phyloP scores from a whole-genome alignment of 2,113 vertebrate species.

The Hiodon alosoides region DNA sequence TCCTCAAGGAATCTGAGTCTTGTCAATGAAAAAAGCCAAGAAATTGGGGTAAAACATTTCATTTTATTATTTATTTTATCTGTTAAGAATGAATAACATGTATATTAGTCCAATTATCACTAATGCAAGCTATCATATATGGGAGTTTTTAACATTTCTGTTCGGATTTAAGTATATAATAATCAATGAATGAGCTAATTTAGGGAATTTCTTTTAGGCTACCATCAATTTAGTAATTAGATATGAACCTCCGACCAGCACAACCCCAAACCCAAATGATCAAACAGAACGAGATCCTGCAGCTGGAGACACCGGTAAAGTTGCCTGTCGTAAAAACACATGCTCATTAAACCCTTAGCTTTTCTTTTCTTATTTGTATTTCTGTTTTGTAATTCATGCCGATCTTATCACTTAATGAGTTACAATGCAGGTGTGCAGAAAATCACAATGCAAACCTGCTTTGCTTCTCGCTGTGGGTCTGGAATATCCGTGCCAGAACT shows the following conservation, averaged over 20 bases:
- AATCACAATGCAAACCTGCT: too few relatives aligned
- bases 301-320: slow-evolving; percentile 60
- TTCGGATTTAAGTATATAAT: too few relatives aligned
- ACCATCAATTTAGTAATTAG: slow-evolving; percentile 77
- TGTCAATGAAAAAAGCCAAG: slow-evolving; percentile 77
- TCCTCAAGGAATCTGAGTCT: slow-evolving; percentile 76
- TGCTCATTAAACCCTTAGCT: too few relatives aligned
- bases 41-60: slow-evolving; percentile 68
- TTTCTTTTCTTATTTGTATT: too few relatives aligned
- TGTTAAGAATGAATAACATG: background rate
- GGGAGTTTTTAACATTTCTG: too few relatives aligned
- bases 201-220: slow-evolving; percentile 56
- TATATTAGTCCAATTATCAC: background rate
- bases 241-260: slow-evolving; percentile 72
- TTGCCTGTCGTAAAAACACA: background rate
- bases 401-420: too few relatives aligned
- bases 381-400: too few relatives aligned
- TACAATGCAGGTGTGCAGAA: too few relatives aligned
- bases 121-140: too few relatives aligned
- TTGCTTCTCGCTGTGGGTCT: too few relatives aligned
- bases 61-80: background rate
- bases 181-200: too few relatives aligned
- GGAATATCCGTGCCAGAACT: too few relatives aligned
- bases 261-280: slow-evolving; percentile 60
- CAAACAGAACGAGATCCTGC: slow-evolving; percentile 49